phyloP scores from a whole-genome alignment of 2,797 vertebrate species.

The Nothura maculosa region DNA sequence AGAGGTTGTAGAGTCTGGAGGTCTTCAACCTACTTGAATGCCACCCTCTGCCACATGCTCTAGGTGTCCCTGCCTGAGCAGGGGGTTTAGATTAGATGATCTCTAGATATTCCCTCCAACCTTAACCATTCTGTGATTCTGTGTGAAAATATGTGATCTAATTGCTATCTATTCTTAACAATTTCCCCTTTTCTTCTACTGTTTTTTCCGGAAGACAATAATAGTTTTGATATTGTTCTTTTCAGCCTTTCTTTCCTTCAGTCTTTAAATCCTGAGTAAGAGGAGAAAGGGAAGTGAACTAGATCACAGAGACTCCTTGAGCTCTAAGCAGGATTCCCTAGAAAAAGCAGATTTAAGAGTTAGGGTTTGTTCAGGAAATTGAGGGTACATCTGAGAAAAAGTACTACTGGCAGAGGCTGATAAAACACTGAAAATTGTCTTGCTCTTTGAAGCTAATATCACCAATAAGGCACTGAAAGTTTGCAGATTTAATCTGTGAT shows the following conservation, averaged over 20 bases:
- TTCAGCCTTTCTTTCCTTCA: not conserved
- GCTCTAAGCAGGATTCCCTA: not conserved
- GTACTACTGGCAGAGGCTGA: not conserved
- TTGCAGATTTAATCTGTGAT: slow-evolving; percentile 6
- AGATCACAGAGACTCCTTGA: not conserved
- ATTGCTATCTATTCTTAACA: not conserved
- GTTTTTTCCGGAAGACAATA: not conserved
- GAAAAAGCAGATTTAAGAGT: not conserved
- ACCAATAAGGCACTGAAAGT: not conserved
- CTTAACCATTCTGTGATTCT: no score
- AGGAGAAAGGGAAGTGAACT: slow-evolving; percentile 1
- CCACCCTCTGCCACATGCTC: no score
- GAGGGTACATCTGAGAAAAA: not conserved
- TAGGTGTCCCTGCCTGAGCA: no score
- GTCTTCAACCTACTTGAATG: no score
- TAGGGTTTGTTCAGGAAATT: slow-evolving; percentile 11
- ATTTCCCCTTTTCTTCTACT: not conserved
- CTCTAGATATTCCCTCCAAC: no score
- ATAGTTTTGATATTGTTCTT: not conserved
- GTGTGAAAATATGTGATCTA: not conserved
- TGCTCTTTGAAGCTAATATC: slow-evolving; percentile 13
- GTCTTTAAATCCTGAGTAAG: slow-evolving; percentile 8
- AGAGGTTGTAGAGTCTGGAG: no score
- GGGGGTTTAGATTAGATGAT: no score
- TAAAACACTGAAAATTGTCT: not conserved